Evolutionary conservation across 2,797 vertebrate genomes (phyloP).

Genomic region (Ctenochaetus hawaiiensis): DNA sequence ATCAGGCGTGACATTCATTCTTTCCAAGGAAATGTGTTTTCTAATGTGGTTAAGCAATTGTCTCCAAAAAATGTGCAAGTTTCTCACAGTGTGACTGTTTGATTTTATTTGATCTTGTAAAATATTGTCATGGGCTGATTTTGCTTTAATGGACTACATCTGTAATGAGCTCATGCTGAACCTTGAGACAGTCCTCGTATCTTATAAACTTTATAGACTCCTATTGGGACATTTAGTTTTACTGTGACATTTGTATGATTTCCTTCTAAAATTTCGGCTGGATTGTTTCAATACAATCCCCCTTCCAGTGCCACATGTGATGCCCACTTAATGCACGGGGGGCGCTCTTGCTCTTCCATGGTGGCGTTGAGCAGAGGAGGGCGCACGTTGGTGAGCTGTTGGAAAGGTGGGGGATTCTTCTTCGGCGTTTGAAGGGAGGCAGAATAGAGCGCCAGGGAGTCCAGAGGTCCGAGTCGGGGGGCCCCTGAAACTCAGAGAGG

Average conservation of each 20-base stretch:
- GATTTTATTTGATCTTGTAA: not conserved
- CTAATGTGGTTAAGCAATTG: not conserved
- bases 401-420: slow-evolving; percentile 35
- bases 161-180: slow-evolving; percentile 3
- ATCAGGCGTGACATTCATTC: not conserved
- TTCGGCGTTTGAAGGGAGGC: slow-evolving; percentile 57
- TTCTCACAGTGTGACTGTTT: no score
- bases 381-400: slow-evolving; percentile 37
- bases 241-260: slow-evolving; percentile 31
- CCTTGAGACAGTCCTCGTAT: slow-evolving; percentile 2
- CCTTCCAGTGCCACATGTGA: slow-evolving; percentile 28
- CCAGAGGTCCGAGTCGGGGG: slow-evolving; percentile 73
- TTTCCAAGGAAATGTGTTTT: not conserved
- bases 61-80: not conserved
- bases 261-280: slow-evolving; percentile 23
- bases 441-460: slow-evolving; percentile 70
- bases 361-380: not conserved
- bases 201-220: not conserved
- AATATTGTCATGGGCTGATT: not conserved
- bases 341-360: slow-evolving; percentile 76
- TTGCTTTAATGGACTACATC: not conserved
- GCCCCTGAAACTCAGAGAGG: slow-evolving; percentile 56
- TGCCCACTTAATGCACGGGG: slow-evolving; percentile 46
- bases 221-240: slow-evolving; percentile 4
- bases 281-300: not conserved